A percentile compares a stretch with the other conserved stretches of the same genome.
These are phyloP conservation scores for Enteromius thamalakanensis DNA, from an alignment of 2,797 vertebrate species.

Conservation along the genomic window DNA sequence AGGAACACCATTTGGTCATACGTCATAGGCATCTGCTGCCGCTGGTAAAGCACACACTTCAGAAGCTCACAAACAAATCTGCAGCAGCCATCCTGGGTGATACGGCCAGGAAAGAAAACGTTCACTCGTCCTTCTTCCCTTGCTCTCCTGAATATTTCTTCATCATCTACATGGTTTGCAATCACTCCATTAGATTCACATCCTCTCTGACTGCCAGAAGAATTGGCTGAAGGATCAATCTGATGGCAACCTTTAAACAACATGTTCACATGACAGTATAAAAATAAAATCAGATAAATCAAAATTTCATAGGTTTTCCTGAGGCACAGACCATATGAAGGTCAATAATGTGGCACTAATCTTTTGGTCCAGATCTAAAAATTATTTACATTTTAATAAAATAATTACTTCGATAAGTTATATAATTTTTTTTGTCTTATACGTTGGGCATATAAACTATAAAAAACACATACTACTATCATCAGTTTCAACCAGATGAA, in stretches of 20 bases:
- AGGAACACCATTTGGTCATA: conserved; percentile 89
- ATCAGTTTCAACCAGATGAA: not conserved
- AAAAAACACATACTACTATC: not conserved
- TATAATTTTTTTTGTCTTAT: not conserved
- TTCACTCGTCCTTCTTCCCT: conserved; percentile 75
- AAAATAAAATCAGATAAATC: not conserved
- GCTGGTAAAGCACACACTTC: conserved; percentile 91
- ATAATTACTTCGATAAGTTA: not conserved
- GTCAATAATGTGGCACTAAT: not conserved
- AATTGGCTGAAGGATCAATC: not conserved
- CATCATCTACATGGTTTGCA: conserved; percentile 55
- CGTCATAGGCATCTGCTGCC: conserved; percentile 93
- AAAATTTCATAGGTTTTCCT: not conserved
- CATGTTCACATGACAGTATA: not conserved
- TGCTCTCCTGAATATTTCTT: conserved; percentile 67
- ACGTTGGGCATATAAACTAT: not conserved
- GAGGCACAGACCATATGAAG: not conserved
- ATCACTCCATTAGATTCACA: conserved; percentile 10
- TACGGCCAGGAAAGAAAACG: conserved; percentile 83
- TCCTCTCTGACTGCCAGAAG: not conserved
- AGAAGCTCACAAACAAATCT: conserved; percentile 91
- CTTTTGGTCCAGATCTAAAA: not conserved
- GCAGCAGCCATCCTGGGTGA: conserved; percentile 87
- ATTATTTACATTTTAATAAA: not conserved
- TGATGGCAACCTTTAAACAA: conserved; percentile 21